Conservation (phyloP, 2,888 invertebrate genomes). For the Harpagoxenus sublaevis region DNA sequence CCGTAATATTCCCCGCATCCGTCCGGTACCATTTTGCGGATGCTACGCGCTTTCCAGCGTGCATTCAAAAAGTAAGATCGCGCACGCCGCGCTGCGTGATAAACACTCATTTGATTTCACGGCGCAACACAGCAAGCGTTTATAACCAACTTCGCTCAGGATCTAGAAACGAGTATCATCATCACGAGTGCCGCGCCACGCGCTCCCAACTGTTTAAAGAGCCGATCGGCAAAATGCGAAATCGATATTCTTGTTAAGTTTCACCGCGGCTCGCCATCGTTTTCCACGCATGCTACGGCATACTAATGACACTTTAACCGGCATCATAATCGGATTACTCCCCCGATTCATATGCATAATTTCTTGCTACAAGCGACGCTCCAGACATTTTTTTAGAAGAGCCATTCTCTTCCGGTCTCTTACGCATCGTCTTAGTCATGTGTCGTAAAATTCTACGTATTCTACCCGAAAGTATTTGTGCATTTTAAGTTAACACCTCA, state of each 20-base stretch:
- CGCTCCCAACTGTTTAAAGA: constrained; percentile 48
- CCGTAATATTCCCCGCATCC: constrained; percentile 55
- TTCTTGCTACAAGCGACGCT: constrained; percentile 12
- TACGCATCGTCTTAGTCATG: not conserved
- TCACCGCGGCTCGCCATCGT: constrained; percentile 27
- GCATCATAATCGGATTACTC: constrained; percentile 45
- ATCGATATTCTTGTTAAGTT: constrained; percentile 55
- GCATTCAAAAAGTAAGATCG: constrained; percentile 35
- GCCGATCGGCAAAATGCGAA: constrained; percentile 49
- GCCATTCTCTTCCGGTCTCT: not conserved
- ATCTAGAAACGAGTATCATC: constrained; percentile 22
- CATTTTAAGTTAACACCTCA: not conserved
- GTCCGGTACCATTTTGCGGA: constrained; percentile 40
- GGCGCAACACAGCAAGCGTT: constrained; percentile 40
- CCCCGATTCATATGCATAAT: constrained; percentile 47
- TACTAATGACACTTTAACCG: constrained; percentile 53
- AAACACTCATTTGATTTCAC: constrained; percentile 53
- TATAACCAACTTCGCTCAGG: constrained; percentile 31
- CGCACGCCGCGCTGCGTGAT: constrained; percentile 37
- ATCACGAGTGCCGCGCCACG: constrained; percentile 4
- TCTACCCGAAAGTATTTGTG: not conserved
- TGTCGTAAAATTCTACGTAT: not conserved
- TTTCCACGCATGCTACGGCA: constrained; percentile 53
- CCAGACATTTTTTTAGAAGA: not conserved
- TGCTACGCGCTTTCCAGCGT: constrained; percentile 38